phyloP scores from a whole-genome alignment of 2,888 invertebrate species.

The Hypolimnas misippus region DNA sequence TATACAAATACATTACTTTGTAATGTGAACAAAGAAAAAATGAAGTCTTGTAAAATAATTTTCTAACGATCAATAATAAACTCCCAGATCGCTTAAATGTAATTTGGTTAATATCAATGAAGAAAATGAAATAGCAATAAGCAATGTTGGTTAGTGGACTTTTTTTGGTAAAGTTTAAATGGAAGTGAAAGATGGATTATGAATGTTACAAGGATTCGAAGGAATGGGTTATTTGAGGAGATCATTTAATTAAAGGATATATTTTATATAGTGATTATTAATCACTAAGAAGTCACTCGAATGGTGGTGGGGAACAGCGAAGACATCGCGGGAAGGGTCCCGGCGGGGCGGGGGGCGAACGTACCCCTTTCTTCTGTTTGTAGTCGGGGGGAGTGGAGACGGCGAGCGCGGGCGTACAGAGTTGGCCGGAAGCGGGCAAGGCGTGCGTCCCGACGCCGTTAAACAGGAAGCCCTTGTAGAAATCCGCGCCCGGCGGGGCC shows the following conservation, averaged over 20 bases:
- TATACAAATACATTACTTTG: too few relatives aligned
- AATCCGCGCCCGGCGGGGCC: slow-evolving; percentile 92
- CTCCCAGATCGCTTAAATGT: slow-evolving; percentile 2
- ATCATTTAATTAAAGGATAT: too few relatives aligned
- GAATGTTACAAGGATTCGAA: background rate
- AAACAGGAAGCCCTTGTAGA: slow-evolving; percentile 93
- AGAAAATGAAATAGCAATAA: slow-evolving; percentile 7
- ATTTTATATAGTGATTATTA: background rate
- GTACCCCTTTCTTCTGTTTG: slow-evolving; percentile 83
- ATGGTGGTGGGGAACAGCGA: background rate
- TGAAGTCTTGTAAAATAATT: too few relatives aligned
- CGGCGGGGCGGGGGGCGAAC: slow-evolving; percentile 51
- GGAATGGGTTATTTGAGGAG: too few relatives aligned
- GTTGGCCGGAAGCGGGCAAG: slow-evolving; percentile 56
- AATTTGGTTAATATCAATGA: slow-evolving; percentile 9
- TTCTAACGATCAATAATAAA: background rate
- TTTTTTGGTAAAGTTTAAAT: background rate
- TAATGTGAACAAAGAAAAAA: too few relatives aligned
- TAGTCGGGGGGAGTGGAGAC: slow-evolving; percentile 65
- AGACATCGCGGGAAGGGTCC: slow-evolving; percentile 3
- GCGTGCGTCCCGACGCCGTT: slow-evolving; percentile 83
- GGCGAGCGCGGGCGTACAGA: slow-evolving; percentile 53
- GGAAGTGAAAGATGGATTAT: background rate
- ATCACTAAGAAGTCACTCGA: slow-evolving; percentile 1
- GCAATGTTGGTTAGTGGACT: slow-evolving; percentile 21